A percentile compares a stretch with the other conserved stretches of the same genome.
Evolutionary conservation across 1,140 invertebrate species (phyloP).

Genomic region (Zaprionus camerounensis): DNA sequence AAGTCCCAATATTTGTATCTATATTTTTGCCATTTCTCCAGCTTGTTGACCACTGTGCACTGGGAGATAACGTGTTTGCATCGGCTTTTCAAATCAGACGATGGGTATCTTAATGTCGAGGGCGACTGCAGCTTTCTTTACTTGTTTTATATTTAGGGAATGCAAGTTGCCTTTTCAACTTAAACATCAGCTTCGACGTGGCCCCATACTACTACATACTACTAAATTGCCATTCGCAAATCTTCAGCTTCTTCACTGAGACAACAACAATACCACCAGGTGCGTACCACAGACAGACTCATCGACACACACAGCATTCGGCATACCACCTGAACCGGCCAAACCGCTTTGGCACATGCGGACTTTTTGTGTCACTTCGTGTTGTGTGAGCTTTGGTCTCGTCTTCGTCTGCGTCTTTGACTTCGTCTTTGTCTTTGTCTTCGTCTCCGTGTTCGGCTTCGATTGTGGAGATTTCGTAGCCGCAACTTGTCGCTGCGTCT

Average conservation of each 20-base stretch:
- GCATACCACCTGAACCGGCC: slow-evolving; percentile 42
- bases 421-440: not conserved
- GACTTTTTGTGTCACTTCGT: slow-evolving; percentile 8
- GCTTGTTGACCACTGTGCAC: too few relatives aligned
- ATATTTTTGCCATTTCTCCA: too few relatives aligned
- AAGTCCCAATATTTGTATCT: too few relatives aligned
- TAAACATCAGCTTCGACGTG: not conserved
- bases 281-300: not conserved
- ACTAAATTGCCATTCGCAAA: not conserved
- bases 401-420: not conserved
- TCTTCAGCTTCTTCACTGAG: not conserved
- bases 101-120: too few relatives aligned
- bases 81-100: too few relatives aligned
- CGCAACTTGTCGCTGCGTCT: slow-evolving; percentile 50
- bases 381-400: not conserved
- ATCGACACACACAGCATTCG: slow-evolving; percentile 2
- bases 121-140: too few relatives aligned
- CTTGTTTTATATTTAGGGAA: too few relatives aligned
- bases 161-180: too few relatives aligned
- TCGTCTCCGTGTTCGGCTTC: not conserved
- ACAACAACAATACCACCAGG: not conserved
- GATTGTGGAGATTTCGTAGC: slow-evolving; percentile 1
- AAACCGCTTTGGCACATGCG: slow-evolving; percentile 43
- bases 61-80: too few relatives aligned
- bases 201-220: not conserved